These are phyloP conservation scores for Callyntrura guangdongensis DNA, from an alignment of 2,888 invertebrate genomes.

Conservation along the genomic window DNA sequence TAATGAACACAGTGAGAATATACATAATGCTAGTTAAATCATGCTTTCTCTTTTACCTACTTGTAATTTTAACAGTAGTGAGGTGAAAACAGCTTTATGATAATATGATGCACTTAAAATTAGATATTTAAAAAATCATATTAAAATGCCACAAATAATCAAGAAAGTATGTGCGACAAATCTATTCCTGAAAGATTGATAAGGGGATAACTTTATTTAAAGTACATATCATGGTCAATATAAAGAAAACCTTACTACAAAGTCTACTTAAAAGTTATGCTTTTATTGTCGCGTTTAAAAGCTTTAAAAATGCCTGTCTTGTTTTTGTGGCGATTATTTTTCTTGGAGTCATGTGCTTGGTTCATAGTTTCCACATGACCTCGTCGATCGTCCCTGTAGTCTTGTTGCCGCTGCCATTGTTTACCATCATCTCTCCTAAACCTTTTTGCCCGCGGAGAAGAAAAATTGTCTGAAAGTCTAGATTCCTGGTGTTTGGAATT, in stretches of 20 bases:
- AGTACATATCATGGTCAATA: too few species aligned
- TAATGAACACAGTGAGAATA: too few species aligned
- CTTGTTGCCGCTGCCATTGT: neutral
- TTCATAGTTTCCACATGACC: neutral
- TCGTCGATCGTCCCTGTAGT: neutral
- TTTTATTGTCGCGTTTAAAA: slow-evolving; percentile 42
- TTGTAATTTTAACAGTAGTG: too few species aligned
- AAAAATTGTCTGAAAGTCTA: neutral
- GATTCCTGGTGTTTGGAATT: neutral
- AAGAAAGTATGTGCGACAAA: neutral
- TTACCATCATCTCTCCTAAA: neutral
- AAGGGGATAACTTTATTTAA: too few species aligned
- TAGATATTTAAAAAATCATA: too few species aligned
- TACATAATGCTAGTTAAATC: too few species aligned
- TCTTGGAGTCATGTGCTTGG: neutral
- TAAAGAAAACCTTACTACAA: too few species aligned
- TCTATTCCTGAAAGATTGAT: neutral
- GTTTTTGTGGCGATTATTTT: neutral
- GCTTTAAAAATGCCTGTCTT: slow-evolving; percentile 52
- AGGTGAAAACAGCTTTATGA: too few species aligned
- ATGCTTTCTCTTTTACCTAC: too few species aligned
- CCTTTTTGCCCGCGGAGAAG: slow-evolving; percentile 22
- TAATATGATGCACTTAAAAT: too few species aligned
- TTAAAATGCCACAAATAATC: too few species aligned
- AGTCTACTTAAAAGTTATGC: slow-evolving; percentile 48